Conservation (phyloP, 2,113 vertebrate species). For the Toxotes jaculatrix region DNA sequence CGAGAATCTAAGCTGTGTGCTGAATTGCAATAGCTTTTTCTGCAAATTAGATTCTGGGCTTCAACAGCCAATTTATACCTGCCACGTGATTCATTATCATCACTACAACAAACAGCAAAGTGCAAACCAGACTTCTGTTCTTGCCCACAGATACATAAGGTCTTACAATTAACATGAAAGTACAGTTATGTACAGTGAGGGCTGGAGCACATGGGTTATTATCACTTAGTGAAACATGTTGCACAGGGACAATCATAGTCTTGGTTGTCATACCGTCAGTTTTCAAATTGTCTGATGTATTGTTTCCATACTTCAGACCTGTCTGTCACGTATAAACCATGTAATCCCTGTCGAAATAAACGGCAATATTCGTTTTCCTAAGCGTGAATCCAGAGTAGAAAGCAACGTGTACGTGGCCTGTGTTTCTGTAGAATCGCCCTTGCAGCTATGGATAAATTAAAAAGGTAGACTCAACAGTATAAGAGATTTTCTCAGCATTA, state of each 20-base stretch:
- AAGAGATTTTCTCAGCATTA: neutral
- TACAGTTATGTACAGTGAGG: neutral
- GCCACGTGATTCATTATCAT: conserved; percentile 23
- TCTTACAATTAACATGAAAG: neutral
- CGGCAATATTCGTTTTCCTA: conserved; percentile 34
- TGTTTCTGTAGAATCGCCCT: conserved; percentile 49
- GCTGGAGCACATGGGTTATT: conserved; percentile 26
- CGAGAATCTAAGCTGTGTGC: conserved; percentile 46
- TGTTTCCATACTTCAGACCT: conserved; percentile 18
- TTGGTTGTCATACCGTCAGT: conserved; percentile 32
- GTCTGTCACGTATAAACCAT: conserved; percentile 4
- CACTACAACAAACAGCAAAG: conserved; percentile 18
- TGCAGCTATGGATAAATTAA: neutral
- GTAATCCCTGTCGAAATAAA: conserved; percentile 28
- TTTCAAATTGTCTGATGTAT: conserved; percentile 38
- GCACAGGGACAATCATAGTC: conserved; percentile 56
- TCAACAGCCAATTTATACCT: conserved; percentile 15
- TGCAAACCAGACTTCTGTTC: conserved; percentile 36
- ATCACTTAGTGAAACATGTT: conserved; percentile 35
- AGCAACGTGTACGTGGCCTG: conserved; percentile 28
- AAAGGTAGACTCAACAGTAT: conserved; percentile 65
- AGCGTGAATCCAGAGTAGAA: conserved; percentile 42
- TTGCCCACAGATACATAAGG: conserved; percentile 1
- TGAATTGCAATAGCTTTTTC: conserved; percentile 43
- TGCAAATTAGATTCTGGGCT: conserved; percentile 42